These are phyloP conservation scores for Pediacus dermestoides DNA, from an alignment of 2,888 invertebrate species.

Conservation along the genomic window DNA sequence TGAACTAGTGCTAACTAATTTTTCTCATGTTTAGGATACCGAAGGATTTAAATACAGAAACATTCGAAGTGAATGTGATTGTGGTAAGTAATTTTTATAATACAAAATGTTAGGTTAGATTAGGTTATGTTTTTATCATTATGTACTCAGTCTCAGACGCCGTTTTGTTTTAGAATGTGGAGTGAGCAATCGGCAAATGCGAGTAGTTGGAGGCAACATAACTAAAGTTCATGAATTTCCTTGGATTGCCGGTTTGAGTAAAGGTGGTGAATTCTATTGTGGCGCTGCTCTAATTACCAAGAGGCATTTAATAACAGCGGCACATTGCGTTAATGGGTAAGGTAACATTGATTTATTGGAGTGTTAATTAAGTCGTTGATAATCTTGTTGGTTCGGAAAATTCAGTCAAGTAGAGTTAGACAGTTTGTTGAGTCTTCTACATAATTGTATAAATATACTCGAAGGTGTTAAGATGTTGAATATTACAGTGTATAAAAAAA, in stretches of 20 bases:
- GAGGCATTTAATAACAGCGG: conserved; percentile 70
- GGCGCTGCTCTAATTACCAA: conserved; percentile 69
- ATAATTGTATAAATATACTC: conserved; percentile 1
- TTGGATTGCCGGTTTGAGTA: conserved; percentile 69
- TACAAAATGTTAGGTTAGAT: too few relatives aligned
- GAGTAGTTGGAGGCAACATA: conserved; percentile 68
- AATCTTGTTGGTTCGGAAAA: too few relatives aligned
- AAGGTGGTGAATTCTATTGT: conserved; percentile 66
- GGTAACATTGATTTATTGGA: conserved; percentile 27
- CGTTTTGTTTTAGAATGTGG: conserved; percentile 55
- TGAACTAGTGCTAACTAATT: too few relatives aligned
- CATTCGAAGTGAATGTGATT: conserved; percentile 32
- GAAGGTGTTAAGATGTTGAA: too few relatives aligned
- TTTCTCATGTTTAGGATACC: too few relatives aligned
- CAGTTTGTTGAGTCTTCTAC: background rate
- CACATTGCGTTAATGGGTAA: conserved; percentile 73
- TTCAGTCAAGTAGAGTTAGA: background rate
- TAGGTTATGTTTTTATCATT: background rate
- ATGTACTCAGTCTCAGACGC: too few relatives aligned
- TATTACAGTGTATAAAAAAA: too few relatives aligned
- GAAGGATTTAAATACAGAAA: too few relatives aligned
- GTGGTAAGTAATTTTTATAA: too few relatives aligned
- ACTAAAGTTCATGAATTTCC: conserved; percentile 68
- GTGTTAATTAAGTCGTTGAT: too few relatives aligned
- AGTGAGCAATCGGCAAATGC: conserved; percentile 56